Evolutionary conservation across 2,888 invertebrate genomes (phyloP).

Genomic region (Apamea monoglypha): DNA sequence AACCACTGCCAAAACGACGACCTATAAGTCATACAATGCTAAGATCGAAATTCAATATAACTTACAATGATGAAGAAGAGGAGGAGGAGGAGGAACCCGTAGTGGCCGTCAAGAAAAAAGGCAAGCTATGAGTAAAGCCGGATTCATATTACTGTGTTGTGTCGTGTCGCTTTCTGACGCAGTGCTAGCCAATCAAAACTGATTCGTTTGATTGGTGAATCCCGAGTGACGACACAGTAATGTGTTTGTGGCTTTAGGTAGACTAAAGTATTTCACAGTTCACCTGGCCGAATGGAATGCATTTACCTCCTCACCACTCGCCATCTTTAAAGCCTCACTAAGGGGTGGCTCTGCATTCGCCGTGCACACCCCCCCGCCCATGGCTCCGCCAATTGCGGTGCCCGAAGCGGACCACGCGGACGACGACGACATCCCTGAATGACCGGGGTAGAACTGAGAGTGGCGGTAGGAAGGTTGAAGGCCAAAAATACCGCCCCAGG

Average conservation of each 20-base stretch:
- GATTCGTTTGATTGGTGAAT: background rate
- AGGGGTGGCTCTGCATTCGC: too few relatives aligned
- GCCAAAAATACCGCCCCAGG: too few relatives aligned
- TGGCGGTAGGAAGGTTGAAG: too few relatives aligned
- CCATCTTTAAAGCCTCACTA: background rate
- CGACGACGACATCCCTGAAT: too few relatives aligned
- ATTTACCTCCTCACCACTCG: too few relatives aligned
- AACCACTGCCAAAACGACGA: background rate
- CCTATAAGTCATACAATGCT: constrained; percentile 10
- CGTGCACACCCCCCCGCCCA: too few relatives aligned
- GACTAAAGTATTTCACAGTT: background rate
- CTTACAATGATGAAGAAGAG: background rate
- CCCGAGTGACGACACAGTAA: background rate
- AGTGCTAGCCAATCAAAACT: too few relatives aligned
- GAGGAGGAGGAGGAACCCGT: background rate
- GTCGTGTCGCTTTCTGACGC: background rate
- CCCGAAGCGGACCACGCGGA: too few relatives aligned
- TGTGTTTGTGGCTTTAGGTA: background rate
- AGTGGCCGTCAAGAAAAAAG: background rate
- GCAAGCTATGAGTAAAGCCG: background rate
- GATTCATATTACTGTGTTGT: background rate
- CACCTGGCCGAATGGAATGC: background rate
- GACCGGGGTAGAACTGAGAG: too few relatives aligned
- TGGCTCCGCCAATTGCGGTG: too few relatives aligned
- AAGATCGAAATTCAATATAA: constrained; percentile 11